These are phyloP conservation scores for Columbina picui DNA, from an alignment of 2,113 vertebrate species.

Conservation along the genomic window DNA sequence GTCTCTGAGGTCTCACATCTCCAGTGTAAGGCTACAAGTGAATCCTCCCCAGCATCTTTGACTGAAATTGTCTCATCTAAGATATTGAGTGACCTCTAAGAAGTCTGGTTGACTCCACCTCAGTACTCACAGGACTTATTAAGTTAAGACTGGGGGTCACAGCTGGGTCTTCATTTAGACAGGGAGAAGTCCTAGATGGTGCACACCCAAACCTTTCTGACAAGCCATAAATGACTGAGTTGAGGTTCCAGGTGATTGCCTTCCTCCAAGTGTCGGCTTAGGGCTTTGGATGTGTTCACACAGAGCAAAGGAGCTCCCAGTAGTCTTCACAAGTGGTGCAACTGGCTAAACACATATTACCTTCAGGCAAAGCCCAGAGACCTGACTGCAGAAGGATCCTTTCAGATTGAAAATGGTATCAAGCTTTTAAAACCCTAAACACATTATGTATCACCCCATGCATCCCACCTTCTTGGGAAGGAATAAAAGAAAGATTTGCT, in stretches of 20 bases:
- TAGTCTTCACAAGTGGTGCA: neutral
- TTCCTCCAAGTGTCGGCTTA: neutral
- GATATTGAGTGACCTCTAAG: neutral
- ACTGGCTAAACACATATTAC: neutral
- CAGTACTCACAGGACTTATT: neutral
- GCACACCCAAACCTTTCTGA: neutral
- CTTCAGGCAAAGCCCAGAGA: neutral
- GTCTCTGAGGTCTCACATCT: neutral
- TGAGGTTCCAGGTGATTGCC: neutral
- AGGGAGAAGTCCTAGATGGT: fast-evolving
- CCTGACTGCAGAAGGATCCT: neutral
- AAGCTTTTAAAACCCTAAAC: neutral
- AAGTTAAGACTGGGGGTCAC: neutral
- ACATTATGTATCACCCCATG: neutral
- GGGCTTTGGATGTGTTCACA: neutral
- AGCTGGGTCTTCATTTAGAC: neutral
- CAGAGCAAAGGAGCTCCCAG: neutral
- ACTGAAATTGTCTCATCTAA: neutral
- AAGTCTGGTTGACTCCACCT: neutral
- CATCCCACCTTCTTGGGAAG: neutral
- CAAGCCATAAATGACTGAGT: neutral
- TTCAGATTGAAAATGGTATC: neutral
- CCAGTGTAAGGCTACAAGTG: fast-evolving
- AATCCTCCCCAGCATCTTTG: neutral
- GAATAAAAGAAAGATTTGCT: neutral